Evolutionary conservation across 1,140 invertebrate genomes (phyloP), one percentile per base, ranked within the genome.

Genomic region (Parapsyche elsis): DNA sequence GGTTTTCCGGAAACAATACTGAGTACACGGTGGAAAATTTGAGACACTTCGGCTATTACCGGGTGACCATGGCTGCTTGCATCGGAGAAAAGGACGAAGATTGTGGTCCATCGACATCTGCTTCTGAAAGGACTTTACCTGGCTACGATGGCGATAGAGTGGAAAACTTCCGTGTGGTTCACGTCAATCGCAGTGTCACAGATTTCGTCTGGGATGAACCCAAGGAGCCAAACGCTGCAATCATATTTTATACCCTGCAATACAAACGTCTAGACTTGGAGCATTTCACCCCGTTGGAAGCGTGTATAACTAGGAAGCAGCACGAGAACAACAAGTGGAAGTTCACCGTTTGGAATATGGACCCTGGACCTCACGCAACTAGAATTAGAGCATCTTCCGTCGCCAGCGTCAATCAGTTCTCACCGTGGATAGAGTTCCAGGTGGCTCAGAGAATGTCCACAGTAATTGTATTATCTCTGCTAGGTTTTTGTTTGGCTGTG

Each of bases 311-410:
- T 0, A 80, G 84, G 53, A 73, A 53, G 16, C 53, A 84, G 49
- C 79, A 90, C 81, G 84, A 84, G 21, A 67, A 80, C 9, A 79
- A 75, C 16, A 67, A 81, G 53, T 44, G 53, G 4, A 84, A 38
- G 76, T 87, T 81, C 49, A 14, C 21, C 10, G 76, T 80, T 7
- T 79, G 7, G 84, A 87, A 71, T 83, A 94, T 0, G 84, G 84
- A 53, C 4, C 90, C 93, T 9, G 94, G 94, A 0, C 90, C 90
- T 75, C 95, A 95, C 84, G 88, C 89, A 23, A 71, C 93, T 10
- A 85, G 89, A 45, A 87, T 95, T 0, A 87, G 90, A 74, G 91
- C 93, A 0, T 90, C 89, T 1, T 94, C 93, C 0, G 83, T 94
- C 14, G 91, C 92, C 0, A 91, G 91, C 0, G 86, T 90, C 49